Evolutionary conservation across 2,113 vertebrate genomes (phyloP), one percentile per base, ranked within the genome.

Genomic region (Brachyistius frenatus): DNA sequence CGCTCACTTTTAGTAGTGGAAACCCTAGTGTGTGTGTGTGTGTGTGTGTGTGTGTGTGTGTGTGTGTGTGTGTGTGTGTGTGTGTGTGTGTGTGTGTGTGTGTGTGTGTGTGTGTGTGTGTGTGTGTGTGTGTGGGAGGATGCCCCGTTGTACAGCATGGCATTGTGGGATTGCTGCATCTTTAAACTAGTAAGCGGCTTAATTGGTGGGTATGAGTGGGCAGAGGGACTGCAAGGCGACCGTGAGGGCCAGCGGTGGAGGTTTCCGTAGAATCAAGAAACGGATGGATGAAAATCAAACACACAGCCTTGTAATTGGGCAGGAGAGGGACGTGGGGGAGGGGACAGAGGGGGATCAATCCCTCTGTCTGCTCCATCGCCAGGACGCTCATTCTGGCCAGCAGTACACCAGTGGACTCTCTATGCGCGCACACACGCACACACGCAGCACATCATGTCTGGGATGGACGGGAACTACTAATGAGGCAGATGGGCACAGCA

Each of bases 191-290:
- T 78, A 89, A 75, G 79, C 3, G 0, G 53, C 65, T 69, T 80
- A 81, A 88, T 86, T 89, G 86, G 63, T 74, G 68, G 66, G 50
- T 64, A 68, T 64, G 85, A 87, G 84, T 85, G 82, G 87, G 81
- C 76, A 83, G 87, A 80, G 74, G 61, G 64, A 86, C 76, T 73
- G 65, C 47, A 41, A 76, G 66, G 67, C 31, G 13, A 80, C 57
- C 10, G 77, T 3, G 32, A 68, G 75, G 23, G 64, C 76, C 64
- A 54, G 78, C 23, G 44, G 55, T 54, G 56, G 69, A 77, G 80
- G 65, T 76, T 71, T 88, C 62, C 63, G 63, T 37, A 53, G 52
- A 80, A 66, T 6, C 55, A 47, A 76, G 55, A 74, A 73, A 65
- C 6, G 39, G 57, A 49, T 69, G 78, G 86, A 77, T 7, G 11